Base-by-base conservation (phyloP, 2,888 invertebrate species). In the Minunthozetes semirufus region DNA sequence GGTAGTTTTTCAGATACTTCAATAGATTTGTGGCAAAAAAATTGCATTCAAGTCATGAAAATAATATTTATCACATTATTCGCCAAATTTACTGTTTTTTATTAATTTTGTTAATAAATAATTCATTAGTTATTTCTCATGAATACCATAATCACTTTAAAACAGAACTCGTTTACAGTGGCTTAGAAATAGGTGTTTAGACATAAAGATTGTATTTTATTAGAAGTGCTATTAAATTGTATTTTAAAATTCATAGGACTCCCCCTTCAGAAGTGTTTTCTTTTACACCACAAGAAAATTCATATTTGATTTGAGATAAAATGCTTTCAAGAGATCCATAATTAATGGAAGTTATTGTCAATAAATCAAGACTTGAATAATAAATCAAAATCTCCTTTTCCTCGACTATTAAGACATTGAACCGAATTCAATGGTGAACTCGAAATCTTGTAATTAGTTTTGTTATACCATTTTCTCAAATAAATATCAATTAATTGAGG, bases 341-440 rank as follows among this genome's bases (percentile, higher is more conserved):
- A 59, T 27, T 19, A 59, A 9, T 59, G 11, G 13, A 13, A 17
- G 3, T 27, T 13, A 27, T 27, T 59, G 15, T 59, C 27, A 59
- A 59, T 59, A 59, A 59, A 42, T 42, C 42, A 42, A 59, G 27
- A 59, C 27, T 13, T 27, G 2, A 29, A 27, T 59, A 59, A 59
- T 59, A 59, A 59, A 56, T 56, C 56, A 56, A 56, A 56, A 56
- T 22, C 11, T 56, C 22, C 25, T 27, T 59, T 59, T 4, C 11
- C 59, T 22, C 59, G 6, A 59, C 27, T 59, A 59, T 59, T 59
- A 17, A 59, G 59, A 59, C 59, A 59, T 59, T 59, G 59, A 59
- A 59, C 59, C 27, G 59, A 59, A 59, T 59, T 59, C 27, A 25
- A 29, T 27, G 22, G 15, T 53, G 27, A 59, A 59, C 56, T 22